Evolutionary conservation across 2,113 vertebrate genomes (phyloP).

Genomic region (Corynorhinus townsendii): DNA sequence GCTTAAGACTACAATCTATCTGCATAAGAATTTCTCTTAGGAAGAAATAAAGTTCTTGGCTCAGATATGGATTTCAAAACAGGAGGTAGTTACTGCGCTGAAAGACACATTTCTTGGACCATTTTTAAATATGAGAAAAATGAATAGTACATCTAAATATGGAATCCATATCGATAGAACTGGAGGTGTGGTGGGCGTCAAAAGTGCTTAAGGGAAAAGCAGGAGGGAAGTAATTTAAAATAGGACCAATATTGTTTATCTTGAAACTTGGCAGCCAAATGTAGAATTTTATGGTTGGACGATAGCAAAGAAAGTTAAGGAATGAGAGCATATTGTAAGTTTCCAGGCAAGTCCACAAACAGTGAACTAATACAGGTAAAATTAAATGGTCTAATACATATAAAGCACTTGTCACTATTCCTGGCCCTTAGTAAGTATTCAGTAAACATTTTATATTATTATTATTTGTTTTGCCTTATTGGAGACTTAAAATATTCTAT

Average conservation of each 20-base stretch:
- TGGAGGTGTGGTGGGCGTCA: slow-evolving; percentile 67
- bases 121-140: slow-evolving; percentile 71
- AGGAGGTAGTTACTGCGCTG: slow-evolving; percentile 65
- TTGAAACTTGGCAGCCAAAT: slow-evolving; percentile 66
- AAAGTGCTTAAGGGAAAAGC: slow-evolving; percentile 54
- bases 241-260: slow-evolving; percentile 69
- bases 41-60: slow-evolving; percentile 68
- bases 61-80: slow-evolving; percentile 60
- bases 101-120: slow-evolving; percentile 75
- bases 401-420: background rate
- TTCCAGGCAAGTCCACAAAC: background rate
- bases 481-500: background rate
- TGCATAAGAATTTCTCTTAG: slow-evolving; percentile 59
- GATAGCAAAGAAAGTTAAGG: slow-evolving; percentile 52
- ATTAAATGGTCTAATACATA: background rate
- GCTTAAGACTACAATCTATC: slow-evolving; percentile 58
- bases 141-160: slow-evolving; percentile 76
- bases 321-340: slow-evolving; percentile 24
- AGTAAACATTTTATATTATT: background rate
- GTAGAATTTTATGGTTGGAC: slow-evolving; percentile 49
- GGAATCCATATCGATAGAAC: slow-evolving; percentile 70
- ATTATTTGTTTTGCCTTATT: background rate
- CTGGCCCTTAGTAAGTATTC: background rate
- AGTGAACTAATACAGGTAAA: background rate
- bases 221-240: slow-evolving; percentile 71